Percentiles rank a stretch among this genome's conserved stretches.
phyloP scores from a whole-genome alignment of 2,888 invertebrate species.

The Frankliniella intonsa region DNA sequence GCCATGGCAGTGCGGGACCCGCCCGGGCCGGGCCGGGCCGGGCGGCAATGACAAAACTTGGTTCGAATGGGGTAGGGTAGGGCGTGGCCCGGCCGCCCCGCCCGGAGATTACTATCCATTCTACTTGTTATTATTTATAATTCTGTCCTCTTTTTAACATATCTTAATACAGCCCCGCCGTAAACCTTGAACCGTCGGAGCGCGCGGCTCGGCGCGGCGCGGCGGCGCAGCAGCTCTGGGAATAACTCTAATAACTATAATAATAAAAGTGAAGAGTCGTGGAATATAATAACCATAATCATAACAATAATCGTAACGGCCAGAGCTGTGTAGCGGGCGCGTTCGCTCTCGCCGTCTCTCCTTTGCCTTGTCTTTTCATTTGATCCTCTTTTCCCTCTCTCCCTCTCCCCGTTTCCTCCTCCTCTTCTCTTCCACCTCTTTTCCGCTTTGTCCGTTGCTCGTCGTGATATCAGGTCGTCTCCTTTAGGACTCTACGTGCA shows the following conservation, averaged over 20 bases:
- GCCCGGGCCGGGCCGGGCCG: neutral
- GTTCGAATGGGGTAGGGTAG: neutral
- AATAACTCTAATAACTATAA: conserved; percentile 27
- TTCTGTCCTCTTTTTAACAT: conserved; percentile 27
- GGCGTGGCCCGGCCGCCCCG: neutral
- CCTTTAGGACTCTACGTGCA: too few species aligned
- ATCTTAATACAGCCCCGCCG: conserved; percentile 8
- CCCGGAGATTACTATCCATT: conserved; percentile 20
- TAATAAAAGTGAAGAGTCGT: conserved; percentile 27
- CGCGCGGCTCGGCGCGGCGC: neutral
- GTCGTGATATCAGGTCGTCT: too few species aligned
- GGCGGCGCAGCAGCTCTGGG: neutral
- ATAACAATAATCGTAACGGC: conserved; percentile 26
- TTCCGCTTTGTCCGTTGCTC: neutral
- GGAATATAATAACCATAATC: conserved; percentile 27
- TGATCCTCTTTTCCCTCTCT: neutral
- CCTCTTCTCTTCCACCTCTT: neutral
- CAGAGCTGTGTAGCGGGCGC: conserved; percentile 6
- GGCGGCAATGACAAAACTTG: conserved; percentile 26
- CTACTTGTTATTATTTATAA: conserved; percentile 22
- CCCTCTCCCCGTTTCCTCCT: neutral
- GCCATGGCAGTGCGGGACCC: neutral
- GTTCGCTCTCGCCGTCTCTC: conserved; percentile 12
- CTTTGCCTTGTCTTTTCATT: neutral
- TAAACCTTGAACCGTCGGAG: conserved; percentile 24